Evolutionary conservation across 64 coral and sea anemone genomes (phyloP).

Genomic region (Pocillopora verrucosa): DNA sequence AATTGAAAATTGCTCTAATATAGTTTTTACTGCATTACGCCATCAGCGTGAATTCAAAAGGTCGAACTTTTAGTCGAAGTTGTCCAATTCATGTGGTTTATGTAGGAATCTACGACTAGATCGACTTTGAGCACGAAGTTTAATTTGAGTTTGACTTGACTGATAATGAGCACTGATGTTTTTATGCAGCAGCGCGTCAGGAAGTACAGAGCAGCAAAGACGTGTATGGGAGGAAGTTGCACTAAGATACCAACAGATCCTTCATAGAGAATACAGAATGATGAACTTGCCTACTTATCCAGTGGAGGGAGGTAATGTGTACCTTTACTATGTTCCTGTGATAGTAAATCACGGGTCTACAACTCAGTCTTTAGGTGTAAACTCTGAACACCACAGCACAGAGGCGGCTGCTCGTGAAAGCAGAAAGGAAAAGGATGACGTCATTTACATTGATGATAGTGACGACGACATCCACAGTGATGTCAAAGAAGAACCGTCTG

Average conservation of each 20-base stretch:
- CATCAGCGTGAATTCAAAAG: too few relatives aligned
- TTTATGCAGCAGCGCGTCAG: background rate
- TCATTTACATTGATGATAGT: slow-evolving; percentile 8
- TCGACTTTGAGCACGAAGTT: too few relatives aligned
- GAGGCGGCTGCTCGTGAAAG: background rate
- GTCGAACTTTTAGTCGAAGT: too few relatives aligned
- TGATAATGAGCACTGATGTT: background rate
- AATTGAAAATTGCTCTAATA: too few relatives aligned
- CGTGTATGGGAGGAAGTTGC: slow-evolving; percentile 22
- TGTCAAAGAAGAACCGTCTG: slow-evolving; percentile 11
- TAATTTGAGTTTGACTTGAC: too few relatives aligned
- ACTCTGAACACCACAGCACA: background rate
- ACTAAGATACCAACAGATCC: slow-evolving; percentile 28
- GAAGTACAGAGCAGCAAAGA: background rate
- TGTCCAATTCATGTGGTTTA: too few relatives aligned
- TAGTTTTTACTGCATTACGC: too few relatives aligned
- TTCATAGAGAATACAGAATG: slow-evolving; percentile 37
- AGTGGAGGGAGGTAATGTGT: background rate
- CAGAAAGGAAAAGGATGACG: background rate
- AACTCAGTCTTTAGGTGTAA: too few relatives aligned
- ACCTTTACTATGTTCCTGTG: slow-evolving; percentile 42
- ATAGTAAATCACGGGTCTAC: background rate
- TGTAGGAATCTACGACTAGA: too few relatives aligned
- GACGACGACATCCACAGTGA: background rate
- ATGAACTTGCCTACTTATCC: slow-evolving; percentile 27